Conservation (phyloP, 2,888 invertebrate genomes). For the Hedychridium roseum region DNA sequence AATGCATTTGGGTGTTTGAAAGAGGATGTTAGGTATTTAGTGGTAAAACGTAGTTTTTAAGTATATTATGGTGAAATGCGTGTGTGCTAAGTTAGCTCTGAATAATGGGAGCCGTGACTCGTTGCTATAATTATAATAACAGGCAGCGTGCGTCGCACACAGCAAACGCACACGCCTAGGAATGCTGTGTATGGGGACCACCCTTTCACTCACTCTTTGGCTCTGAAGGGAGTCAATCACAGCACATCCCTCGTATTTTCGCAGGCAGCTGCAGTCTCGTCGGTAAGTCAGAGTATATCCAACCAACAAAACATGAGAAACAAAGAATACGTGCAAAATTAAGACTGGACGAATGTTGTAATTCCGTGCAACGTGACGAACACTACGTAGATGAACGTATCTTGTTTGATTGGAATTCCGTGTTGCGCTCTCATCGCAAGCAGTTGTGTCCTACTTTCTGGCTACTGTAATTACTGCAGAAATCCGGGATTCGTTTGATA, state of each 20-base stretch:
- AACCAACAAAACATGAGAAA: constrained; percentile 50
- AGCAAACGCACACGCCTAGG: constrained; percentile 60
- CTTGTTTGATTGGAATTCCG: constrained; percentile 34
- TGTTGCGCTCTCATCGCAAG: constrained; percentile 32
- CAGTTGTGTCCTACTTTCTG: constrained; percentile 27
- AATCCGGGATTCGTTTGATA: constrained; percentile 20
- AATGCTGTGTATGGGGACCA: constrained; percentile 57
- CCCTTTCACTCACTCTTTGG: constrained; percentile 57
- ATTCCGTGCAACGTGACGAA: constrained; percentile 34
- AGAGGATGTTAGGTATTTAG: constrained; percentile 34
- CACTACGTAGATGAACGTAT: constrained; percentile 33
- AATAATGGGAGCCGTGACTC: constrained; percentile 58
- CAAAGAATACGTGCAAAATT: constrained; percentile 43
- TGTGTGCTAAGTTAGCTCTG: constrained; percentile 54
- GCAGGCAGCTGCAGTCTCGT: constrained; percentile 54
- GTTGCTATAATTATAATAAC: constrained; percentile 61
- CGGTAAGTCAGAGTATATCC: constrained; percentile 59
- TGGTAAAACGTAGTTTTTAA: constrained; percentile 37
- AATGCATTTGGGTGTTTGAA: constrained; percentile 35
- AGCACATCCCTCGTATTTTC: constrained; percentile 58
- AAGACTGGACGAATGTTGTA: constrained; percentile 39
- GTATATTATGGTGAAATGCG: constrained; percentile 45
- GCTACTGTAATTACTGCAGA: constrained; percentile 29
- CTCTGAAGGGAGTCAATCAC: constrained; percentile 60
- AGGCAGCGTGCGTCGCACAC: constrained; percentile 60